Percentiles rank a stretch among this genome's conserved stretches.
phyloP scores from a whole-genome alignment of 2,888 invertebrate genomes.

The Tinea trinotella region DNA sequence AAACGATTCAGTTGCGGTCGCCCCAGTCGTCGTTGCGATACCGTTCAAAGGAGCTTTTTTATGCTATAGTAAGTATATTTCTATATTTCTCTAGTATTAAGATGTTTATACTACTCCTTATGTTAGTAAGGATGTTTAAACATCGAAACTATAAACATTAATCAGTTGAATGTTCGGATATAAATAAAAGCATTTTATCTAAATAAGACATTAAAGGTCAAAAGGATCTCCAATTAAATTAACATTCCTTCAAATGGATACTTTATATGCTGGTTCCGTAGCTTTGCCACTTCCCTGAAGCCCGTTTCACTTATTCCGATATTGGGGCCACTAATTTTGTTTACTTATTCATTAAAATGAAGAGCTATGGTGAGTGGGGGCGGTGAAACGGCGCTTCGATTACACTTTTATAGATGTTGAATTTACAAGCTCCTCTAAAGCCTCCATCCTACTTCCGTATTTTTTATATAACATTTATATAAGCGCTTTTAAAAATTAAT shows the following conservation, averaged over 20 bases:
- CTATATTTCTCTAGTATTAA: too few relatives aligned
- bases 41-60: too few relatives aligned
- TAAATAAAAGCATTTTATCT: slow-evolving; percentile 3
- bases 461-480: too few relatives aligned
- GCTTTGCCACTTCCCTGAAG: slow-evolving; percentile 36
- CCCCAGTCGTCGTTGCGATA: too few relatives aligned
- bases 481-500: too few relatives aligned
- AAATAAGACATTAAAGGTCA: slow-evolving; percentile 16
- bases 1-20: too few relatives aligned
- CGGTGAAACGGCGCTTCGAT: slow-evolving; percentile 47
- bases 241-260: slow-evolving; percentile 48
- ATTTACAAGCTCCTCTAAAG: slow-evolving; percentile 27
- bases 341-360: slow-evolving; percentile 68
- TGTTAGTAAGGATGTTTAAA: too few relatives aligned
- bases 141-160: not conserved
- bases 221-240: slow-evolving; percentile 28
- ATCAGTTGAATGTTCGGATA: slow-evolving; percentile 1
- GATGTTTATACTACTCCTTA: too few relatives aligned
- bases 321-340: slow-evolving; percentile 66
- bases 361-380: slow-evolving; percentile 45
- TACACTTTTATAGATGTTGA: slow-evolving; percentile 44
- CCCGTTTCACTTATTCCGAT: slow-evolving; percentile 62
- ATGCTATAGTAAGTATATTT: too few relatives aligned
- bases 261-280: slow-evolving; percentile 56
- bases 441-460: too few relatives aligned